Conservation (phyloP, 2,888 invertebrate genomes). For the Griposia aprilina region DNA sequence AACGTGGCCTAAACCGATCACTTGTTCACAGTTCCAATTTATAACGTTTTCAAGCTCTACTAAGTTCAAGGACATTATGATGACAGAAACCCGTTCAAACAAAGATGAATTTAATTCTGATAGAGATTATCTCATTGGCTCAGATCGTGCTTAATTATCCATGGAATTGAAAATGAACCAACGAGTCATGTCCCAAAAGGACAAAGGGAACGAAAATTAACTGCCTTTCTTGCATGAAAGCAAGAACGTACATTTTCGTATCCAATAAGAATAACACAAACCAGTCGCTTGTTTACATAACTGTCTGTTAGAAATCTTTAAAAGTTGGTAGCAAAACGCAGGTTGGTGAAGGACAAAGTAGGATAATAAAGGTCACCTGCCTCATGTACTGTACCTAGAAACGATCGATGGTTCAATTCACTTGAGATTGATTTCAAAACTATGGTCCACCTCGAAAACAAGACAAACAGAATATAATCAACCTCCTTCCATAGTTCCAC, state of each 20-base stretch:
- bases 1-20: slow-evolving; percentile 15
- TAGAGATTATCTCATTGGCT: slow-evolving; percentile 18
- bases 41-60: slow-evolving; percentile 25
- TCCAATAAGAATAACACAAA: neutral
- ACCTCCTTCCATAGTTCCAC: slow-evolving; percentile 38
- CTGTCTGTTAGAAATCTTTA: neutral
- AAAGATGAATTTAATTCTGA: slow-evolving; percentile 14
- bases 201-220: neutral
- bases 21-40: slow-evolving; percentile 14
- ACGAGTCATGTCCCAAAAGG: neutral
- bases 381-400: neutral
- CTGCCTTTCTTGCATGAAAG: neutral
- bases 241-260: neutral
- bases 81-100: slow-evolving; percentile 33
- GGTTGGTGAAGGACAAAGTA: no score
- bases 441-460: slow-evolving; percentile 15
- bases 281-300: neutral
- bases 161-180: slow-evolving; percentile 24
- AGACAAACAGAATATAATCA: slow-evolving; percentile 44
- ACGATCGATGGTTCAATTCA: neutral
- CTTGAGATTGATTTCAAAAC: slow-evolving; percentile 18
- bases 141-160: slow-evolving; percentile 11
- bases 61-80: slow-evolving; percentile 29
- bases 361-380: neutral
- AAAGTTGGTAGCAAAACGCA: no score